Percentiles rank a stretch among this genome's conserved stretches.
Evolutionary conservation across 2,888 invertebrate species (phyloP).

Genomic region (Syrista parreyssii): DNA sequence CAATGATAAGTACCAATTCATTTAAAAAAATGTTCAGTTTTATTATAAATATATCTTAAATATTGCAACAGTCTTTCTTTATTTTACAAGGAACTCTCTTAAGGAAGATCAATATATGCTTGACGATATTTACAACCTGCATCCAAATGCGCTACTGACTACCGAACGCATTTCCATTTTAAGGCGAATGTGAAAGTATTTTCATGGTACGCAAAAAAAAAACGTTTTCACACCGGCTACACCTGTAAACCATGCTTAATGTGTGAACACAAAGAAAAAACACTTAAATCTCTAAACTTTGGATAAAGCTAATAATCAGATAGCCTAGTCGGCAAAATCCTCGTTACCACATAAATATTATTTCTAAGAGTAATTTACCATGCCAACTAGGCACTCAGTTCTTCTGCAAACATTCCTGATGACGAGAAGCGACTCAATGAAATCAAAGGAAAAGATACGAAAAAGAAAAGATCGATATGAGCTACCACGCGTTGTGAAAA

Average conservation of each 20-base stretch:
- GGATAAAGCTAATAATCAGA: conserved; percentile 34
- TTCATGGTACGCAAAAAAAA: neutral
- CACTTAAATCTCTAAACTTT: conserved; percentile 28
- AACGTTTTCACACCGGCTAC: neutral
- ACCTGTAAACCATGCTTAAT: neutral
- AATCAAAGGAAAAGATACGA: neutral
- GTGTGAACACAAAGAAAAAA: conserved; percentile 6
- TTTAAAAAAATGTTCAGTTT: conserved; percentile 14
- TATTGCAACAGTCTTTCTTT: conserved; percentile 42
- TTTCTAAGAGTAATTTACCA: neutral
- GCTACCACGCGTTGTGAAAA: neutral
- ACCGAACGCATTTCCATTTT: conserved; percentile 9
- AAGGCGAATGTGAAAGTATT: neutral
- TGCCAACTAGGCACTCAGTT: neutral
- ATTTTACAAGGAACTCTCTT: conserved; percentile 35
- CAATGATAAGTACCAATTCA: neutral
- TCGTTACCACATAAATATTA: conserved; percentile 20
- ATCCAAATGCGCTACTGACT: conserved; percentile 27
- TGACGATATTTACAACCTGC: conserved; percentile 27
- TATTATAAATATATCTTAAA: conserved; percentile 51
- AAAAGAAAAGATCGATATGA: neutral
- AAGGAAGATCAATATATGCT: conserved; percentile 13
- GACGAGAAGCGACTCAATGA: neutral
- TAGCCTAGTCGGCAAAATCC: conserved; percentile 25
- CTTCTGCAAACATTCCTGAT: neutral